Evolutionary conservation across 2,113 vertebrate genomes (phyloP).

Genomic region (Spea bombifrons): DNA sequence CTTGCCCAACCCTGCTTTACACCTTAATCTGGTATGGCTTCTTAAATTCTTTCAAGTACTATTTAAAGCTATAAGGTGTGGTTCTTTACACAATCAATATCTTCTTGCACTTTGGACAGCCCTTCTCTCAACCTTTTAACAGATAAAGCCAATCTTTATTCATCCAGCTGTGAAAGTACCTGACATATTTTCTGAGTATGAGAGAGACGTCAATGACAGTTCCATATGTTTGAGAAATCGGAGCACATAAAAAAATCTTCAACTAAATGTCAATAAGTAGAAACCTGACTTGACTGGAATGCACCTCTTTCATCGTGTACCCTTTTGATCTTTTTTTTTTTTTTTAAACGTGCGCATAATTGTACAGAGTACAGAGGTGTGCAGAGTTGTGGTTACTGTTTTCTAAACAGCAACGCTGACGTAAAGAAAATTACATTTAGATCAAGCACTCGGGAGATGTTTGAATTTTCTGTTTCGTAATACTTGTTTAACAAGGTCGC

Average conservation of each 20-base stretch:
- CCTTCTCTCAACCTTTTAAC: not conserved
- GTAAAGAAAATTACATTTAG: not conserved
- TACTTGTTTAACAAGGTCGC: too few relatives aligned
- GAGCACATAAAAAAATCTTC: not conserved
- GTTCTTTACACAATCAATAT: not conserved
- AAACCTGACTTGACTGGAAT: not conserved
- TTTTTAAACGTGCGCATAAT: not conserved
- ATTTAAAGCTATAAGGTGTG: slow-evolving; percentile 16
- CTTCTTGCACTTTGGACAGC: slow-evolving; percentile 23
- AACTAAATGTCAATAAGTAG: not conserved
- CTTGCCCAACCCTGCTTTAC: too few relatives aligned
- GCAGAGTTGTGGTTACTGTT: slow-evolving; percentile 1
- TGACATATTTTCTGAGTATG: not conserved
- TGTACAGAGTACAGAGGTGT: not conserved
- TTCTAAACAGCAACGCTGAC: not conserved
- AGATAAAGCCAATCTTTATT: not conserved
- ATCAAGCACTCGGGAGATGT: too few relatives aligned
- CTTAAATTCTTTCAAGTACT: not conserved
- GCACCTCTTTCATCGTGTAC: not conserved
- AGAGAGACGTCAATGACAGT: not conserved
- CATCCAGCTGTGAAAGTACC: not conserved
- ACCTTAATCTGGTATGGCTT: too few relatives aligned
- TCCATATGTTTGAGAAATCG: not conserved
- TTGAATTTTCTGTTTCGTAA: too few relatives aligned
- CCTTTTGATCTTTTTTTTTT: not conserved